Percentiles rank a stretch among this genome's conserved stretches.
Conservation (phyloP, 1,140 invertebrate species). For the Zaprionus gabonicus region DNA sequence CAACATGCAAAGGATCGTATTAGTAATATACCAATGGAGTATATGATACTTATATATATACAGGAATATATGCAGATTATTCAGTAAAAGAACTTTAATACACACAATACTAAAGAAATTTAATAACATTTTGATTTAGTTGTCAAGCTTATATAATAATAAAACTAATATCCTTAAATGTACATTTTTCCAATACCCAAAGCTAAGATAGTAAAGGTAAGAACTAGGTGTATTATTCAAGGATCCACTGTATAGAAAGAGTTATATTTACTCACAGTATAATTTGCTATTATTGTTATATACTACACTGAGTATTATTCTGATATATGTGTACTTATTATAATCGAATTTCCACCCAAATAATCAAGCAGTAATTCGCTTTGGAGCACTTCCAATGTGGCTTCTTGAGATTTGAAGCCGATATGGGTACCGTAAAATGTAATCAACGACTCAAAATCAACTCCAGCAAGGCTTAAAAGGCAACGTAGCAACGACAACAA, state of each 20-base stretch:
- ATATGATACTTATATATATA: too few species aligned
- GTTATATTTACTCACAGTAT: constrained; percentile 16
- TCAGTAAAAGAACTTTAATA: neutral
- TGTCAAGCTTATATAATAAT: neutral
- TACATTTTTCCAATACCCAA: neutral
- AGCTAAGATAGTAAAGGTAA: constrained; percentile 10
- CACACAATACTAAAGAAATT: neutral
- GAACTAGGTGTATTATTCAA: constrained; percentile 30
- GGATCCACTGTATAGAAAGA: constrained; percentile 37
- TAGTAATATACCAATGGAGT: neutral
- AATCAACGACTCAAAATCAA: constrained; percentile 35
- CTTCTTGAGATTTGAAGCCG: constrained; percentile 41
- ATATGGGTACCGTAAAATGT: constrained; percentile 51
- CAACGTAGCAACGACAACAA: constrained; percentile 8
- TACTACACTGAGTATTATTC: constrained; percentile 42
- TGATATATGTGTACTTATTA: constrained; percentile 22
- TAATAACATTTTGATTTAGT: too few species aligned
- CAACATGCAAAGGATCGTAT: neutral
- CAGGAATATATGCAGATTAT: neutral
- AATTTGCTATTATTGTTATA: constrained; percentile 29
- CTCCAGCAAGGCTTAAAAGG: constrained; percentile 19
- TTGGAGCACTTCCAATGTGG: constrained; percentile 27
- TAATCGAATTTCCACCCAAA: constrained; percentile 37
- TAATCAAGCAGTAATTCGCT: constrained; percentile 35
- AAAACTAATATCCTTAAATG: constrained; percentile 2